Conservation (phyloP, 2,113 vertebrate species). For the Leptobrachium ailaonicum region DNA sequence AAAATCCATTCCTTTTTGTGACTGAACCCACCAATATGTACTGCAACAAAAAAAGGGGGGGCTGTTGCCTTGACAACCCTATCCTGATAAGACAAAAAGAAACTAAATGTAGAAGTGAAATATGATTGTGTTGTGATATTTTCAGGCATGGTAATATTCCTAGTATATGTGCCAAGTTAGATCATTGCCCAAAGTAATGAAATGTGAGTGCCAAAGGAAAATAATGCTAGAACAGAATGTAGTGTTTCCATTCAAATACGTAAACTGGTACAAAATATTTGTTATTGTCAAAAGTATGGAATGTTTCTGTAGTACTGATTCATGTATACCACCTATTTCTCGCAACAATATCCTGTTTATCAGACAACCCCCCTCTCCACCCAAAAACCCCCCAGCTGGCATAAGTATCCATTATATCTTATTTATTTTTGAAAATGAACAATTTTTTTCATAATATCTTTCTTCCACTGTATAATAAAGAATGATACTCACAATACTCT, state of each 20-base stretch:
- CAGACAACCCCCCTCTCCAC: neutral
- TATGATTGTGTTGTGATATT: neutral
- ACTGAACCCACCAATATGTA: too few relatives aligned
- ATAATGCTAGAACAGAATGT: neutral
- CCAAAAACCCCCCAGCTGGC: too few relatives aligned
- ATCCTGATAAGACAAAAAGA: too few relatives aligned
- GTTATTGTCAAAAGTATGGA: neutral
- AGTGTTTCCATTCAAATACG: neutral
- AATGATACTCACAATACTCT: too few relatives aligned
- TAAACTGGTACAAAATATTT: constrained; percentile 18
- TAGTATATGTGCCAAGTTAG: neutral
- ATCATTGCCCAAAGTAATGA: neutral
- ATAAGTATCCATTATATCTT: too few relatives aligned
- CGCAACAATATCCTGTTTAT: constrained; percentile 24
- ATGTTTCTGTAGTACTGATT: neutral
- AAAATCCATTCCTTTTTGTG: too few relatives aligned
- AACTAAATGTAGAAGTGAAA: too few relatives aligned
- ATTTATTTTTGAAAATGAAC: too few relatives aligned
- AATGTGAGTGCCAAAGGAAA: neutral
- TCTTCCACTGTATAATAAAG: too few relatives aligned
- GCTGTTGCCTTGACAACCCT: too few relatives aligned
- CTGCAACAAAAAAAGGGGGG: too few relatives aligned
- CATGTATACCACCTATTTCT: neutral
- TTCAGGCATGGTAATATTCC: neutral
- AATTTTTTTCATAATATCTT: too few relatives aligned